phyloP scores from a whole-genome alignment of 2,797 vertebrate species.

The Antrozous pallidus region DNA sequence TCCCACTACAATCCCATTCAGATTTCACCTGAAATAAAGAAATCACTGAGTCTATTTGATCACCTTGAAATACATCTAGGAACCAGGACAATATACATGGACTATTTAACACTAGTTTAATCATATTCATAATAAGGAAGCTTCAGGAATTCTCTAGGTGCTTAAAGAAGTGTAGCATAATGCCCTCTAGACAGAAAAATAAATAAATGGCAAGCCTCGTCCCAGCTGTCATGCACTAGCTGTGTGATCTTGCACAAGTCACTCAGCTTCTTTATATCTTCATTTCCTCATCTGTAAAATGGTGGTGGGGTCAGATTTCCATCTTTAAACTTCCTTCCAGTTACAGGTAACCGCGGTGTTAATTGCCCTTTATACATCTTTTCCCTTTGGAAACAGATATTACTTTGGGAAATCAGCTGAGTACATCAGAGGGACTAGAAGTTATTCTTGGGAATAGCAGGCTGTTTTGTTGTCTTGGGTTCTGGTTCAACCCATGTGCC shows the following conservation, averaged over 20 bases:
- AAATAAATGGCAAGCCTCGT: neutral
- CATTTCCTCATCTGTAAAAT: neutral
- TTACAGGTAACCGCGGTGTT: neutral
- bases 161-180: neutral
- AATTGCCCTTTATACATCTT: neutral
- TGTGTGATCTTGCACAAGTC: neutral
- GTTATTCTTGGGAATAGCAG: neutral
- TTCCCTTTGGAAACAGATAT: constrained; percentile 8
- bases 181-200: neutral
- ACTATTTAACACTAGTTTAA: neutral
- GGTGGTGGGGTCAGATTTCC: neutral
- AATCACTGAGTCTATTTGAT: neutral
- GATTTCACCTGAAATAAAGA: neutral
- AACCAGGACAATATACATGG: neutral
- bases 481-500: neutral
- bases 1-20: neutral
- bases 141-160: constrained; percentile 27
- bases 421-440: neutral
- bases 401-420: neutral
- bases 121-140: neutral
- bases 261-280: neutral
- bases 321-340: neutral
- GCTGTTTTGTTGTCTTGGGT: neutral
- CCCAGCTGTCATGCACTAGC: neutral
- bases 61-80: neutral